phyloP scores from a whole-genome alignment of 2,113 vertebrate genomes.

The Aix galericulata region DNA sequence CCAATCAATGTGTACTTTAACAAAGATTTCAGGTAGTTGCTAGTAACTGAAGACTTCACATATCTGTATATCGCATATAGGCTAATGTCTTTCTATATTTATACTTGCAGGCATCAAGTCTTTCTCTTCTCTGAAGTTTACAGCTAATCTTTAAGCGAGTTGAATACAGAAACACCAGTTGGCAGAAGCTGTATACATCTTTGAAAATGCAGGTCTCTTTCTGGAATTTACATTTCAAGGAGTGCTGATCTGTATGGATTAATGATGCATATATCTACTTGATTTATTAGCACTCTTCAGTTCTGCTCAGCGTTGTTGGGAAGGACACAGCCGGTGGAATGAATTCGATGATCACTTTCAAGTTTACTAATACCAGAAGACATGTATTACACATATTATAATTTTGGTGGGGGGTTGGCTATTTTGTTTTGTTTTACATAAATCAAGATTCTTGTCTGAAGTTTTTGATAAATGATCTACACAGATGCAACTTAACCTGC shows the following conservation, averaged over 20 bases:
- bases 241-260: conserved; percentile 37
- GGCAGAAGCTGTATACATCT: neutral
- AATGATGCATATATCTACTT: neutral
- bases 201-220: conserved; percentile 12
- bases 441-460: neutral
- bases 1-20: neutral
- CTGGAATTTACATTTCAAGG: conserved; percentile 51
- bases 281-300: neutral
- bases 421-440: neutral
- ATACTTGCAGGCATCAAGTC: conserved; percentile 20
- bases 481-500: neutral
- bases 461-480: neutral
- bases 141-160: conserved; percentile 42
- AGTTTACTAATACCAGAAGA: neutral
- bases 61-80: neutral
- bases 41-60: neutral
- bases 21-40: neutral
- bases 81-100: conserved; percentile 10
- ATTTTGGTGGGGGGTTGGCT: neutral
- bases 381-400: neutral
- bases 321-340: neutral
- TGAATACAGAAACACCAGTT: neutral
- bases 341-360: neutral
- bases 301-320: neutral
- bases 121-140: conserved; percentile 31